Evolutionary conservation across 2,797 vertebrate genomes (phyloP).

Genomic region (Acanthurus tractus): DNA sequence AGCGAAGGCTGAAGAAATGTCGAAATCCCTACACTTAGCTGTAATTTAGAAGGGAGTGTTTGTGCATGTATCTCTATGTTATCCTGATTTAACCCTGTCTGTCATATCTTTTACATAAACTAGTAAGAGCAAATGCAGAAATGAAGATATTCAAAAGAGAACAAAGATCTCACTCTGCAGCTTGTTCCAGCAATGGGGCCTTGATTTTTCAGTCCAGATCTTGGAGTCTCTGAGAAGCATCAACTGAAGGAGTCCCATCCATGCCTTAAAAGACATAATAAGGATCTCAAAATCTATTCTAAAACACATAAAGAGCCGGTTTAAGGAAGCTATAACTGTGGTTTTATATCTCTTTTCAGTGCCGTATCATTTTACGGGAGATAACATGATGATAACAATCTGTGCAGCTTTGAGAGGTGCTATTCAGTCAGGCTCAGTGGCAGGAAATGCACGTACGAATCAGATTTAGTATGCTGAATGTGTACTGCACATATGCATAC

Average conservation of each 20-base stretch:
- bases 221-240: too few species aligned
- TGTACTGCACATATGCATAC: conserved; percentile 34
- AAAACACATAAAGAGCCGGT: too few species aligned
- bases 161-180: too few species aligned
- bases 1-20: not conserved
- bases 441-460: not conserved
- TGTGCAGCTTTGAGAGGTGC: conserved; percentile 3
- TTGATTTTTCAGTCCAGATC: too few species aligned
- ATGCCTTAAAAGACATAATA: too few species aligned
- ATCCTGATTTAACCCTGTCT: not conserved
- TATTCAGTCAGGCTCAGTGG: conserved; percentile 17
- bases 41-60: not conserved
- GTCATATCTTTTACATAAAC: too few species aligned
- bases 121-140: too few species aligned
- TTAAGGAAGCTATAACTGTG: too few species aligned
- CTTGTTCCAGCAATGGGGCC: too few species aligned
- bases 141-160: too few species aligned
- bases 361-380: not conserved
- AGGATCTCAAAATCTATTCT: too few species aligned
- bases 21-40: not conserved
- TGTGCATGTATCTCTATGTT: not conserved
- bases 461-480: conserved; percentile 47
- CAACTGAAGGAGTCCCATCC: too few species aligned
- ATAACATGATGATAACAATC: conserved; percentile 4
- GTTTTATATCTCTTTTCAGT: not conserved